Percentiles rank a stretch among this genome's conserved stretches.
Conservation (phyloP, 1,140 invertebrate genomes). For the Aricia agestis region DNA sequence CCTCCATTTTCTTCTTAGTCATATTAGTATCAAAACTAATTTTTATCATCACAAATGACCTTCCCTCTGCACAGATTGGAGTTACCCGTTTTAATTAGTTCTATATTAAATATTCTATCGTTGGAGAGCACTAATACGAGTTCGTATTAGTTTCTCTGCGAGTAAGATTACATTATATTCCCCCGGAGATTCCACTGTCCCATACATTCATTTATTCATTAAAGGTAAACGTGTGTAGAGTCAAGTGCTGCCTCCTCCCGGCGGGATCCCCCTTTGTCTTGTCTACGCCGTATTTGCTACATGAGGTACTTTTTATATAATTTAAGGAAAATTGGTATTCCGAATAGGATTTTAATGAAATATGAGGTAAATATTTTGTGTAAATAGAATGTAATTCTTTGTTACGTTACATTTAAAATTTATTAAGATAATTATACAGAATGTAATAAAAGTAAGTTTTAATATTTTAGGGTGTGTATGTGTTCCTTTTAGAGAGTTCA, state of each 20-base stretch:
- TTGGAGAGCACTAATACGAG: constrained; percentile 10
- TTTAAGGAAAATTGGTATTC: neutral
- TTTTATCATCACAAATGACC: too few species aligned
- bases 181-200: constrained; percentile 24
- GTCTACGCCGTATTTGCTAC: neutral
- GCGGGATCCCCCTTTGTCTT: constrained; percentile 17
- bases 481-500: too few species aligned
- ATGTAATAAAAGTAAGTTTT: too few species aligned
- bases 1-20: too few species aligned
- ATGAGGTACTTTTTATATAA: neutral
- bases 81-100: constrained; percentile 3
- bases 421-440: too few species aligned
- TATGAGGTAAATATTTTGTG: neutral
- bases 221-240: constrained; percentile 26
- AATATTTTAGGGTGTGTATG: too few species aligned
- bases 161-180: constrained; percentile 16
- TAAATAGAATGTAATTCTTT: too few species aligned
- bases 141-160: constrained; percentile 14
- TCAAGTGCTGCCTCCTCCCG: constrained; percentile 19
- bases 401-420: too few species aligned
- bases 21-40: too few species aligned
- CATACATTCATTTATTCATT: constrained; percentile 32
- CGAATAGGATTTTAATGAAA: neutral
- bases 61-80: neutral
- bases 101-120: constrained; percentile 10